These are phyloP conservation scores for Acestrorhynchus altus DNA, from an alignment of 2,797 vertebrate species.

Conservation along the genomic window DNA sequence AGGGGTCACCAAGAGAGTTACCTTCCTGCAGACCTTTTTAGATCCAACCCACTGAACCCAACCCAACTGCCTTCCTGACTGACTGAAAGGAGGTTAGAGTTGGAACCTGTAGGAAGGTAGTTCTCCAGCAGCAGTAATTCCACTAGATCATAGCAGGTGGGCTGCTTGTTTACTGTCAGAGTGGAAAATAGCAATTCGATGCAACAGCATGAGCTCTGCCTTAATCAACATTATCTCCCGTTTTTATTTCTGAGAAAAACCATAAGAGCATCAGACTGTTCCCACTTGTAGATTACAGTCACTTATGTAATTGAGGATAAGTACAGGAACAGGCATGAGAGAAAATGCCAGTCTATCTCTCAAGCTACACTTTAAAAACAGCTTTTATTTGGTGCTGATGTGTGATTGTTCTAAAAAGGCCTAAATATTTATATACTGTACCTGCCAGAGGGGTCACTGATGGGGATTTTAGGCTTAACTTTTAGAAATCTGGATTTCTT, in stretches of 20 bases:
- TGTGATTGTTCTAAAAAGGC: not conserved
- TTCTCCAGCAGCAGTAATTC: too few relatives aligned
- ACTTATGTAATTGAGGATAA: conserved; percentile 15
- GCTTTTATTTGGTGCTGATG: not conserved
- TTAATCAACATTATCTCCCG: conserved; percentile 12
- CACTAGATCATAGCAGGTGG: conserved; percentile 28
- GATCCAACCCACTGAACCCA: too few relatives aligned
- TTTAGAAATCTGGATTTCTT: too few relatives aligned
- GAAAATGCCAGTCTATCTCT: not conserved
- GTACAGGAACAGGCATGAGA: not conserved
- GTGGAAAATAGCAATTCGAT: conserved; percentile 35
- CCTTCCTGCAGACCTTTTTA: too few relatives aligned
- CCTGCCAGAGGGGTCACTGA: not conserved
- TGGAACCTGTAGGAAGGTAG: too few relatives aligned
- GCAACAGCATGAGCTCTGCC: not conserved
- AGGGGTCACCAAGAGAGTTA: too few relatives aligned
- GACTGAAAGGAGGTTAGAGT: too few relatives aligned
- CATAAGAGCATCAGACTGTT: not conserved
- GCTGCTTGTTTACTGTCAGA: conserved; percentile 31
- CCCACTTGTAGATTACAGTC: conserved; percentile 1
- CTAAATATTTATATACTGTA: not conserved
- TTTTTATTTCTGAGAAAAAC: not conserved
- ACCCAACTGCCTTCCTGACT: too few relatives aligned
- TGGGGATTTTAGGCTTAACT: too few relatives aligned
- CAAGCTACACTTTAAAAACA: not conserved